Conservation (phyloP, 2,113 vertebrate species). For the Salvelinus namaycush region DNA sequence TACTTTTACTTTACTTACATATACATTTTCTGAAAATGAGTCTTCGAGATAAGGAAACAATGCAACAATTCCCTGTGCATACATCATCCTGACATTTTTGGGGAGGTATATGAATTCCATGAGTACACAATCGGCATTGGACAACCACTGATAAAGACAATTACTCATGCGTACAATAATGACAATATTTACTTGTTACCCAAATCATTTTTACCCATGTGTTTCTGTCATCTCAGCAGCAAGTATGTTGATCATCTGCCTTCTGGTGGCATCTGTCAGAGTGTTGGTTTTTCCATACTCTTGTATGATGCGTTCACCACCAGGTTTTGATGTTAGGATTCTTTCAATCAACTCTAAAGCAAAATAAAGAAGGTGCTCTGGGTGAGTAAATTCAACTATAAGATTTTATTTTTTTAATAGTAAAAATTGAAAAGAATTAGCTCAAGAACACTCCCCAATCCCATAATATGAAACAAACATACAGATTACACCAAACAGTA, state of each 20-base stretch:
- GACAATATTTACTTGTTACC: conserved; percentile 4
- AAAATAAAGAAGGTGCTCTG: conserved; percentile 1
- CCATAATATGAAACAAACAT: conserved; percentile 10
- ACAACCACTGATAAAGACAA: no score
- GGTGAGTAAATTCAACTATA: not conserved
- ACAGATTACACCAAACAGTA: conserved; percentile 4
- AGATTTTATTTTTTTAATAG: no score
- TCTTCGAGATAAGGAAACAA: conserved; percentile 17
- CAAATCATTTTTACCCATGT: conserved; percentile 20
- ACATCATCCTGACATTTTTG: conserved; percentile 19
- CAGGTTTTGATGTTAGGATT: conserved; percentile 31
- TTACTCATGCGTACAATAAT: not conserved
- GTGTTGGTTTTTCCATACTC: conserved; percentile 17
- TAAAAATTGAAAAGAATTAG: no score
- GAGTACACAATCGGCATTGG: not conserved
- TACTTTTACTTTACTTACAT: conserved; percentile 12
- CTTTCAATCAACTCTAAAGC: conserved; percentile 22
- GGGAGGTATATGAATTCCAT: conserved; percentile 4
- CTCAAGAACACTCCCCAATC: not conserved
- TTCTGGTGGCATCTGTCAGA: conserved; percentile 28
- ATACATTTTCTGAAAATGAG: conserved; percentile 9
- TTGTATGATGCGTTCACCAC: conserved; percentile 25
- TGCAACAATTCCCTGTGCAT: conserved; percentile 17
- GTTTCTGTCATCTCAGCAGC: conserved; percentile 25
- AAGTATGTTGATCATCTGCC: conserved; percentile 33